Evolutionary conservation across 2,888 invertebrate species (phyloP).

Genomic region (Druceiella hillmani): DNA sequence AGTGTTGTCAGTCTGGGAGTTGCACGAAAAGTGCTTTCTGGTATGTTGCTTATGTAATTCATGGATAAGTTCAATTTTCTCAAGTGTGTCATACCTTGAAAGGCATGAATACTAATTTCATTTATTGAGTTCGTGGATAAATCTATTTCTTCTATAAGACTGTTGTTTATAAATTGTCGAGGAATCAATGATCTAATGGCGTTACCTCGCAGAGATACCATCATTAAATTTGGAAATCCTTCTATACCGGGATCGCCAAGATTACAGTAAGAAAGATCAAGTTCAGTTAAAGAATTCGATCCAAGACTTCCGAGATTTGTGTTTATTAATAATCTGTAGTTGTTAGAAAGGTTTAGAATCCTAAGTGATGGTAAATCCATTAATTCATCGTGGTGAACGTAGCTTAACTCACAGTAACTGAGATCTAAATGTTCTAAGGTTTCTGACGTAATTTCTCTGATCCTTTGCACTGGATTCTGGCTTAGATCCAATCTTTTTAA

Average conservation of each 20-base stretch:
- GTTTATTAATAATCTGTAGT: constrained; percentile 50
- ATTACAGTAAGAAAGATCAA: constrained; percentile 60
- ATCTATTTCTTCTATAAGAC: constrained; percentile 55
- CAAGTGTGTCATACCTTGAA: constrained; percentile 52
- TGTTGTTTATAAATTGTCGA: constrained; percentile 57
- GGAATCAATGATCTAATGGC: constrained; percentile 53
- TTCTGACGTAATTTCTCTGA: constrained; percentile 45
- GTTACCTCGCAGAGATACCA: constrained; percentile 57
- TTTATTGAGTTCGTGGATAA: constrained; percentile 63
- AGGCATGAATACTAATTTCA: constrained; percentile 54
- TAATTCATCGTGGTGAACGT: constrained; percentile 49
- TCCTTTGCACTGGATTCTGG: constrained; percentile 45
- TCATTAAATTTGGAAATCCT: constrained; percentile 56
- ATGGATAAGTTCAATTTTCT: constrained; percentile 62
- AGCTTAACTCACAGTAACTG: constrained; percentile 51
- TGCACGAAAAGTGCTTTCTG: constrained; percentile 53
- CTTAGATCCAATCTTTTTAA: constrained; percentile 50
- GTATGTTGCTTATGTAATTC: constrained; percentile 59
- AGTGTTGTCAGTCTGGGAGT: constrained; percentile 56
- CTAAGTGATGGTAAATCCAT: constrained; percentile 53
- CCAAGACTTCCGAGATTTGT: constrained; percentile 36
- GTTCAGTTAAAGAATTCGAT: constrained; percentile 47
- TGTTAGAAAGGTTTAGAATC: constrained; percentile 56
- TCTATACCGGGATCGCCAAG: constrained; percentile 54
- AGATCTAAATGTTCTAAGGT: constrained; percentile 51